Base-by-base conservation (phyloP, 2,797 vertebrate genomes). In the Miichthys miiuy region DNA sequence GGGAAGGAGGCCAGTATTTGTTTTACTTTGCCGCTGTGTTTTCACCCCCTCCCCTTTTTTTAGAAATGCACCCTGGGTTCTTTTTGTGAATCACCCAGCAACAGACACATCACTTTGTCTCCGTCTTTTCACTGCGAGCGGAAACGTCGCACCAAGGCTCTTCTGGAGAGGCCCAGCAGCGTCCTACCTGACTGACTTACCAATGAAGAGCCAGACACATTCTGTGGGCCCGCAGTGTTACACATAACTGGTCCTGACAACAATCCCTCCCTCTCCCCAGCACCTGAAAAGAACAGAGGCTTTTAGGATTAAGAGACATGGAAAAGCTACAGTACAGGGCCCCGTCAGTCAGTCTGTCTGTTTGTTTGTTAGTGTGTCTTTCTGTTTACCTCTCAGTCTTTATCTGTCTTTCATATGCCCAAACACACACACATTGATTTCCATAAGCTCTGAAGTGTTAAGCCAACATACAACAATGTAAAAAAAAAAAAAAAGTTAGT, bases 171-270 rank as follows among this genome's bases (percentile, higher is more conserved):
- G 89, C 87, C 90, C 83, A 82, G 88, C 90, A 86, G 88, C 81
- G 72, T 91, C 86, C 93, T 94, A 94, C 94, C 94, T 96, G 94
- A 96, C 94, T 90, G 88, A 85, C 92, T 91, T 96, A 94, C 94
- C 93, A 95, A 96, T 95, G 93, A 95, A 92, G 91, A 90, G 76
- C 73, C 85, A 72, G 87, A 79, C 75, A 79, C 88, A 90, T 92
- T 92, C 87, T 89, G 56, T 91, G 79, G 77, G 78, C 88, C 88
- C 30, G 77, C 84, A 87, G 85, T 87, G 89, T 92, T 91, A 92
- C 91, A 85, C 91, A 93, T 93, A 94, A 94, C 88, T 91, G 87
- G 82, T 90, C 93, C 85, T 92, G 93, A 95, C 93, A 94, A 92
- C 88, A 82, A 76, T 77, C 89, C 92, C 88, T 93, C 91, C 88